Base-by-base conservation (phyloP, 2,888 invertebrate genomes). In the Gnatocerus cornutus region DNA sequence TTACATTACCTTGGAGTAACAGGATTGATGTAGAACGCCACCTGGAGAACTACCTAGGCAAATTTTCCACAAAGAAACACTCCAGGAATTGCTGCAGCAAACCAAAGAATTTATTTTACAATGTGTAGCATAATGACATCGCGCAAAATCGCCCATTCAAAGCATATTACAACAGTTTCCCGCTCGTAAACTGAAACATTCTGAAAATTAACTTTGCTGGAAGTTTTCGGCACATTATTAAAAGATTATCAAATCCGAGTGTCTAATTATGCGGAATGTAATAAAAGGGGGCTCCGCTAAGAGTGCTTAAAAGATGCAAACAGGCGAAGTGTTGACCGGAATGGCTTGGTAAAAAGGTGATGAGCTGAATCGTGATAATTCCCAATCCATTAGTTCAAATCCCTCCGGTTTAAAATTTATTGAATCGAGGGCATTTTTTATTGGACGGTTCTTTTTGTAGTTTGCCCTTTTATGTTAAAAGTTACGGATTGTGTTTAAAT, bases 321-420 rank as follows among this genome's bases (percentile, higher is more conserved):
- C 43, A 58, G 21, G 27, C 12, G 13, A 48, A 61, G 61, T 50
- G 50, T 61, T 37, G 59, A 46, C 59, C 46, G 46, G 46, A 59
- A 59, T 46, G 46, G 39, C 10, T 37, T 53, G 8, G 37, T 45
- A 55, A 46, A 61, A 61, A 61, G 33, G 61, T 61, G 52, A 65
- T 65, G 56, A 65, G 37, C 27, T 58, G 41, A 50, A 59, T 52
- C 59, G 30, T 43, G 50, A 50, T 67, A 67, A 67, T 67, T 67
- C 59, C 58, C 67, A 59, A 50, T 67, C 52, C 67, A 65, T 67
- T 67, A 67, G 67, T 29, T 9, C 39, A 52, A 65, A 65, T 65
- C 55, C 64, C 65, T 10, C 21, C 13, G 39, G 56, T 39, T 58
- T 65, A 56, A 58, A 65, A 48, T 65, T 65, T 65, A 65, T 65